Conservation (phyloP, 2,113 vertebrate species). For the Osmerus mordax region DNA sequence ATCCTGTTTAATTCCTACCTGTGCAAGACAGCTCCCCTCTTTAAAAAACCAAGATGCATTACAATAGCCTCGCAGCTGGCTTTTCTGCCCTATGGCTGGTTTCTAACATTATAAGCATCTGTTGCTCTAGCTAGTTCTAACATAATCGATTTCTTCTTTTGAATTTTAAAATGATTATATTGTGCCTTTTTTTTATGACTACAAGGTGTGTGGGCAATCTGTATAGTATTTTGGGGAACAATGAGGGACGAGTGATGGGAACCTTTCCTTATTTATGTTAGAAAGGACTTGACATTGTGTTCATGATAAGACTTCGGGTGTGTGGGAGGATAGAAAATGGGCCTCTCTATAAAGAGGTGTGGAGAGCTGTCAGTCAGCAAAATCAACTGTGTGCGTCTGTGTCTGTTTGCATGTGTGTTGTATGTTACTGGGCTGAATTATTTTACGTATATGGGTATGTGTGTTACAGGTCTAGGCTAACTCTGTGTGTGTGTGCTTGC, state of each 20-base stretch:
- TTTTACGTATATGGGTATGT: not conserved
- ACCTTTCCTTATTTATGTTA: not conserved
- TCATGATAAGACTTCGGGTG: not conserved
- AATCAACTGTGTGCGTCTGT: slow-evolving; percentile 7
- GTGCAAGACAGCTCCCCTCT: not conserved
- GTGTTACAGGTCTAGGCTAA: slow-evolving; percentile 16
- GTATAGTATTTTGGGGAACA: no score
- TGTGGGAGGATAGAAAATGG: slow-evolving; percentile 6
- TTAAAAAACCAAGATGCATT: no score
- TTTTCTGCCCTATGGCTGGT: not conserved
- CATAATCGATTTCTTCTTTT: no score
- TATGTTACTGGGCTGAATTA: no score
- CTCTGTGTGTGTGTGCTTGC: slow-evolving; percentile 42
- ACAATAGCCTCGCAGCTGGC: no score
- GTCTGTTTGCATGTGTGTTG: slow-evolving; percentile 19
- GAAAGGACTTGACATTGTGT: slow-evolving; percentile 2
- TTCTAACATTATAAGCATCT: not conserved
- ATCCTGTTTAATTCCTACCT: not conserved
- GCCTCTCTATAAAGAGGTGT: slow-evolving; percentile 2
- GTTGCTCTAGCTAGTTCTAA: not conserved
- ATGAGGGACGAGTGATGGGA: no score
- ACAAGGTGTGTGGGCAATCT: no score
- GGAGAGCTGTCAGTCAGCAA: slow-evolving; percentile 31
- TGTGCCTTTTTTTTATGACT: no score
- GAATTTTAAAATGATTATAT: no score